These are phyloP conservation scores for Orchesella flavescens DNA, from an alignment of 2,888 invertebrate genomes.

Conservation along the genomic window DNA sequence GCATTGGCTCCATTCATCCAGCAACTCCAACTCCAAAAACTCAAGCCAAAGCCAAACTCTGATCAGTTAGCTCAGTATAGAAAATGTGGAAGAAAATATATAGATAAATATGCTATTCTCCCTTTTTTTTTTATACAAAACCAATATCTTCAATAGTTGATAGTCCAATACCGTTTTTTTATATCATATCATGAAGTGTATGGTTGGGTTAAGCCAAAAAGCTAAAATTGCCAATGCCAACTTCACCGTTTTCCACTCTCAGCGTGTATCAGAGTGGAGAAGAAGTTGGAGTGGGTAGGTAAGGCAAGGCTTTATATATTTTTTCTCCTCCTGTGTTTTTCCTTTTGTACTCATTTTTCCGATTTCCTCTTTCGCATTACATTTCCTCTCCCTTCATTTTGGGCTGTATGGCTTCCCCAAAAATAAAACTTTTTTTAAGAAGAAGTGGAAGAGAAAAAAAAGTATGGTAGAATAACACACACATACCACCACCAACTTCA, in stretches of 20 bases:
- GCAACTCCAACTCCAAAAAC: conserved; percentile 2
- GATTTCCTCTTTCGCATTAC: conserved; percentile 47
- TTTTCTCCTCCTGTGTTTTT: conserved; percentile 5
- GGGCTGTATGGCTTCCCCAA: conserved; percentile 12
- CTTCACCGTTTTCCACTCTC: conserved; percentile 29
- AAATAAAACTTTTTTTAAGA: conserved; percentile 17
- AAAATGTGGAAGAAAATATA: background rate
- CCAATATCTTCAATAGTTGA: background rate
- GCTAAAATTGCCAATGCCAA: conserved; percentile 26
- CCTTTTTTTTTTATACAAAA: background rate
- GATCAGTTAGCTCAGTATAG: background rate
- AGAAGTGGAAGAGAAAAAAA: background rate
- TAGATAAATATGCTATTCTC: background rate
- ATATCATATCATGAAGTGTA: background rate
- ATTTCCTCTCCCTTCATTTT: conserved; percentile 1
- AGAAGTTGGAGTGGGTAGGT: background rate
- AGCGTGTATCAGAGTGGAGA: background rate
- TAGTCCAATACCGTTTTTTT: background rate
- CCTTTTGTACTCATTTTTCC: conserved; percentile 44
- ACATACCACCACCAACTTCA: background rate
- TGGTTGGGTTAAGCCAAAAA: conserved; percentile 13
- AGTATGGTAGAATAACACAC: background rate
- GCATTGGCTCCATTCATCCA: conserved; percentile 34
- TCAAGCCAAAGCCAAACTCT: background rate
- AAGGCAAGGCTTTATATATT: background rate